Percentiles rank a stretch among this genome's conserved stretches.
Conservation (phyloP, 2,888 invertebrate genomes). For the Laspeyria flexula region DNA sequence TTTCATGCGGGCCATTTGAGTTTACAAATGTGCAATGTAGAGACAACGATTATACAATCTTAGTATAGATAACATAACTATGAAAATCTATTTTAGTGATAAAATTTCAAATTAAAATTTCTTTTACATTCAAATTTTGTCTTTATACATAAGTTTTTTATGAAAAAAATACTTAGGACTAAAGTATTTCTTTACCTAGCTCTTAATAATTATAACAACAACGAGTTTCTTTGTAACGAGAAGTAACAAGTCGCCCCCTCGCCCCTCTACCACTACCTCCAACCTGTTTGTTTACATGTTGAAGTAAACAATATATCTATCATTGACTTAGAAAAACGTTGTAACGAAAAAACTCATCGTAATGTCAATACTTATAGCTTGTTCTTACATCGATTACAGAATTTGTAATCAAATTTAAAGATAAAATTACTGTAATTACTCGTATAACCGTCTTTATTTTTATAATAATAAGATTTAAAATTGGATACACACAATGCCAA, state of each 20-base stretch:
- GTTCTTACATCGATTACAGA: background rate
- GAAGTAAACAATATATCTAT: slow-evolving; percentile 15
- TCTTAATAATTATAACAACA: background rate
- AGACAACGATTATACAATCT: no score
- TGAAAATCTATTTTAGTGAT: no score
- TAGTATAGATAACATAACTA: no score
- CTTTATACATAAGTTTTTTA: no score
- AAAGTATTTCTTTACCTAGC: no score
- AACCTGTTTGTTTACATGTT: slow-evolving; percentile 33
- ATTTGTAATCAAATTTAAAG: background rate
- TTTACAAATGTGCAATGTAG: no score
- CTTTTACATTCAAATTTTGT: no score
- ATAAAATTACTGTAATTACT: background rate
- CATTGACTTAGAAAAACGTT: background rate
- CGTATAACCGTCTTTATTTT: background rate
- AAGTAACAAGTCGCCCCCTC: background rate
- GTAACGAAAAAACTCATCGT: no score
- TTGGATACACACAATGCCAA: background rate
- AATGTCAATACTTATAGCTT: background rate
- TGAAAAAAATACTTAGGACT: no score
- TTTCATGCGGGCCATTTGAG: no score
- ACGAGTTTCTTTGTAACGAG: background rate
- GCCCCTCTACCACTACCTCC: background rate
- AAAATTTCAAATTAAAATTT: no score
- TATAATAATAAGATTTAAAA: background rate